A percentile compares a stretch with the other conserved stretches of the same genome.
Conservation (phyloP, 2,797 vertebrate species). For the Monodelphis domestica region DNA sequence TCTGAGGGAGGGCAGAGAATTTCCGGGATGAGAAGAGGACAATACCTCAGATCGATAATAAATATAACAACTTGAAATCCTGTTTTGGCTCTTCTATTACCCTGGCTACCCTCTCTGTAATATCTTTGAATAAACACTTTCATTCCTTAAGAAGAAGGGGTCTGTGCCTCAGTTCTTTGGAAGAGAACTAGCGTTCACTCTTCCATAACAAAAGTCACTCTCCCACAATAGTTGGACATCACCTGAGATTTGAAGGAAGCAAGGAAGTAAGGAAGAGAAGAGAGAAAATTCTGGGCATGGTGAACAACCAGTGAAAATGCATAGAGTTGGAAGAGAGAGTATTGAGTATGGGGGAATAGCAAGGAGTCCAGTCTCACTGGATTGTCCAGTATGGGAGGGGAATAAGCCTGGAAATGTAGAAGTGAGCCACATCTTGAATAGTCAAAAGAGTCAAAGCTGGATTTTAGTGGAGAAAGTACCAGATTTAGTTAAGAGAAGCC, state of each 20-base stretch:
- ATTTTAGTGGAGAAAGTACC: neutral
- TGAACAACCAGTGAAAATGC: neutral
- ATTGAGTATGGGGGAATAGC: neutral
- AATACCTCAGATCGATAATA: no score
- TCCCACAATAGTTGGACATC: no score
- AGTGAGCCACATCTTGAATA: neutral
- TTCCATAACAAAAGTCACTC: no score
- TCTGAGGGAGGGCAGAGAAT: no score
- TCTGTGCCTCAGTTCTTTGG: no score
- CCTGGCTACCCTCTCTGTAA: no score
- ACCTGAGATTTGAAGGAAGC: neutral
- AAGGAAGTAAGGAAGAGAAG: neutral
- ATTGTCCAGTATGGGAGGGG: neutral
- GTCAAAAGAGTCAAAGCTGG: neutral
- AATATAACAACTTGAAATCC: no score
- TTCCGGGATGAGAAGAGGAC: no score
- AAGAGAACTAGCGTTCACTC: no score
- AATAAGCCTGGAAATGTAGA: neutral
- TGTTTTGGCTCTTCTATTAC: no score
- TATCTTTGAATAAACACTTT: no score
- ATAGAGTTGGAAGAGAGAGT: neutral
- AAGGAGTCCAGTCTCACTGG: neutral
- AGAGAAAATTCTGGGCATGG: neutral
- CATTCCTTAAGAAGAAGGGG: no score
- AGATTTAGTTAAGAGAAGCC: neutral